Evolutionary conservation across 2,797 vertebrate genomes (phyloP).

Genomic region (Meriones psammophilus): DNA sequence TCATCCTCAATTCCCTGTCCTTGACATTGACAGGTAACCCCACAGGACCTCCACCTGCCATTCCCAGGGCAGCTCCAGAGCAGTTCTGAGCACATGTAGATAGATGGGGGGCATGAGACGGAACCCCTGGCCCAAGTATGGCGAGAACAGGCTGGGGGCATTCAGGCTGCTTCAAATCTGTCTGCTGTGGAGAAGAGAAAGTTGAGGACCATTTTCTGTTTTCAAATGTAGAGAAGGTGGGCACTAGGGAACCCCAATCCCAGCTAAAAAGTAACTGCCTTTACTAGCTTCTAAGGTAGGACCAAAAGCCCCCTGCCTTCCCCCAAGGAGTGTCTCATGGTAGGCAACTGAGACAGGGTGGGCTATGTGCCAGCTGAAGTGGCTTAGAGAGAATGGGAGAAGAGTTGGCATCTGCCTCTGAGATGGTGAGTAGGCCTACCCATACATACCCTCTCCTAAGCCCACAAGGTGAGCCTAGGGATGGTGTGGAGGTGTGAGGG

Average conservation of each 20-base stretch:
- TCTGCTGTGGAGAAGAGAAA: background rate
- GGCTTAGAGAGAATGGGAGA: background rate
- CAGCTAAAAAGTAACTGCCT: background rate
- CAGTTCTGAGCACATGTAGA: background rate
- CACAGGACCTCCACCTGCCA: background rate
- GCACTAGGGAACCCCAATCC: background rate
- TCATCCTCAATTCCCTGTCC: background rate
- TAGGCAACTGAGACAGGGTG: background rate
- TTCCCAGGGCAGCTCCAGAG: background rate
- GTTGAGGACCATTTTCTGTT: background rate
- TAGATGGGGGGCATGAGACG: background rate
- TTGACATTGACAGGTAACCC: background rate
- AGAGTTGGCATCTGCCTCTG: background rate
- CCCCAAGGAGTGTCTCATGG: background rate
- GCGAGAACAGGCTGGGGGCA: background rate
- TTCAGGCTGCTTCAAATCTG: background rate
- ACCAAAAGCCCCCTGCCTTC: background rate
- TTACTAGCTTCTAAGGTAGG: background rate
- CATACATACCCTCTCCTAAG: background rate
- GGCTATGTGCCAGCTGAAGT: too few species aligned
- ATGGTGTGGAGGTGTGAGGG: background rate
- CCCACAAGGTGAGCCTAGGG: background rate
- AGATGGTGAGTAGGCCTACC: background rate
- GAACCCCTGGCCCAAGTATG: background rate
- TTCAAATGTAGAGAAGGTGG: background rate